Evolutionary conservation across 1,140 invertebrate species (phyloP), one percentile per base, ranked within the genome.

Genomic region (Ceratina australensis): DNA sequence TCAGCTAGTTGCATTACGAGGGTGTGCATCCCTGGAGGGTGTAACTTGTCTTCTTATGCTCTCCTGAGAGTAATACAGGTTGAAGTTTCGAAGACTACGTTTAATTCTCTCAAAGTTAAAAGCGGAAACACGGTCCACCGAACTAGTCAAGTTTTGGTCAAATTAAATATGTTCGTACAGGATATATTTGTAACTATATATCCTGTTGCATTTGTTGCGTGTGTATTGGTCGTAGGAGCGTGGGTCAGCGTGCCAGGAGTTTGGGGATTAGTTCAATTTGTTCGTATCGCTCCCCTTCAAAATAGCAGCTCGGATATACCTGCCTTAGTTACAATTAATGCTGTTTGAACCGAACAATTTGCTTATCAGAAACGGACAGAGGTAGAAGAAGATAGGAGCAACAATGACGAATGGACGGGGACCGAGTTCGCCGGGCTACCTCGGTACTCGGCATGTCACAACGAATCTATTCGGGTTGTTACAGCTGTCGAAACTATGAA

Each of bases 401-500:
- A 28, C 49, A 59, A 67, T 42, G 68, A 72, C 56, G 47, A 42
- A 42, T 10, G 33, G 33, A 10, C 10, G 10, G 33, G 33, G 10
- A 42, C 22, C 64, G 64, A 73, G n/a, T 78, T 22, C 42, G 74
- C 16, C 71, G 57, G n/a, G 16, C 75, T 69, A 82, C 42, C 73
- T 49, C 63, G 72, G 20, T 75, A 61, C 76, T 49, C 63, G 67
- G 18, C 78, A 59, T 77, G 84, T 86, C 81, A 86, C 79, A 81
- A 82, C 84, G 82, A 86, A 86, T 86, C 85, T 84, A 84, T 84
- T 85, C 72, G 82, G n/a, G 86, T 87, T 86, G 83, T 85, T 87
- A 87, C 88, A 88, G 87, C 88, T 89, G 87, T 88, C 87, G 87
- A 89, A 89, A 89, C 88, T 89, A 89, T 89, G 88, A 89, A 89